These are phyloP conservation scores for Bombylius discolor DNA, from an alignment of 2,888 invertebrate genomes.

Conservation along the genomic window DNA sequence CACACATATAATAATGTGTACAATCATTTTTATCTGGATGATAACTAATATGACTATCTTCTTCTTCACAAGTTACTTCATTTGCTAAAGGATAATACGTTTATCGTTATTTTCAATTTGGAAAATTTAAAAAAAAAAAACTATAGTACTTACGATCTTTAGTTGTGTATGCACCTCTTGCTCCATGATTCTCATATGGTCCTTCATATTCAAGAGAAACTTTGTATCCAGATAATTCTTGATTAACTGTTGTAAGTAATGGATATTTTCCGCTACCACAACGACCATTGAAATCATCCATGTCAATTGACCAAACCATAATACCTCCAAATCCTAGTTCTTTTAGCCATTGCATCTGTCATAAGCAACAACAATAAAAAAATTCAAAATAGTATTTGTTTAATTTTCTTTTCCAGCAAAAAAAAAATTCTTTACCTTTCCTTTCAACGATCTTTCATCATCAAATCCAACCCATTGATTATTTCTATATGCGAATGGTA, in stretches of 20 bases:
- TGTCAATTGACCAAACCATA: constrained; percentile 92
- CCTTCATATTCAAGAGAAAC: constrained; percentile 74
- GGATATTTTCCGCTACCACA: constrained; percentile 88
- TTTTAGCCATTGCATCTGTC: constrained; percentile 82
- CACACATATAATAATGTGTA: constrained; percentile 92
- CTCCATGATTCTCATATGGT: constrained; percentile 63
- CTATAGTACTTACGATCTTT: constrained; percentile 64
- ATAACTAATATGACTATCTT: constrained; percentile 91
- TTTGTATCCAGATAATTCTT: constrained; percentile 70
- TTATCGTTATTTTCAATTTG: too few species aligned
- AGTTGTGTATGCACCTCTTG: constrained; percentile 65
- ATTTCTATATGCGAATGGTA: constrained; percentile 82
- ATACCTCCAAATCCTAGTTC: constrained; percentile 91
- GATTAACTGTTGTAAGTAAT: constrained; percentile 71
- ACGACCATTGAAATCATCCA: constrained; percentile 87
- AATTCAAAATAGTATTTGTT: too few species aligned
- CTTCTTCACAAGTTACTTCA: constrained; percentile 80
- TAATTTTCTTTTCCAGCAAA: too few species aligned
- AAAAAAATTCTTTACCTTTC: constrained; percentile 51
- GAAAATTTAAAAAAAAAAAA: too few species aligned
- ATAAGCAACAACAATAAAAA: not conserved
- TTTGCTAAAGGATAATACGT: constrained; percentile 47
- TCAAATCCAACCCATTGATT: constrained; percentile 94
- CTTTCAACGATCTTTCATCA: constrained; percentile 80
- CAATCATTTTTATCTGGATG: constrained; percentile 83